phyloP scores from a whole-genome alignment of 2,888 invertebrate species.

The Vesta saturnalis region DNA sequence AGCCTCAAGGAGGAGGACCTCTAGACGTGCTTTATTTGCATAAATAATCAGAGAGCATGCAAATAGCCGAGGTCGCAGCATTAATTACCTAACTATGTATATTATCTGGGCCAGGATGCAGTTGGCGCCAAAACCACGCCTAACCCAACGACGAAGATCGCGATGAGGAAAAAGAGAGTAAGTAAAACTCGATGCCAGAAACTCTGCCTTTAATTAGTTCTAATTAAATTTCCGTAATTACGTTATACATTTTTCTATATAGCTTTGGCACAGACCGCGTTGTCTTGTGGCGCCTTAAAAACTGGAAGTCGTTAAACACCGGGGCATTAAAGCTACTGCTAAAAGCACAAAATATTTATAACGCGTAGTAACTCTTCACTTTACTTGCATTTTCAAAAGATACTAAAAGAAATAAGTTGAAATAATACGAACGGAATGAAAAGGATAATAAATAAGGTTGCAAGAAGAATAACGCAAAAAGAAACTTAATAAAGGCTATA shows the following conservation, averaged over 20 bases:
- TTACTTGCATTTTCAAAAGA: slow-evolving; percentile 24
- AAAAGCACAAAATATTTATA: slow-evolving; percentile 30
- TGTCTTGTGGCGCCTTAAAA: slow-evolving; percentile 39
- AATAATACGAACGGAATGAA: slow-evolving; percentile 37
- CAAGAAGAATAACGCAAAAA: slow-evolving; percentile 40
- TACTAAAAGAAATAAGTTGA: slow-evolving; percentile 29
- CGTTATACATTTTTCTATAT: slow-evolving; percentile 56
- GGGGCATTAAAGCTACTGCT: slow-evolving; percentile 29
- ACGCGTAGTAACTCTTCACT: slow-evolving; percentile 15
- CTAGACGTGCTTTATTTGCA: slow-evolving; percentile 61
- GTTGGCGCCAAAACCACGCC: slow-evolving; percentile 53
- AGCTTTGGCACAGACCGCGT: slow-evolving; percentile 45
- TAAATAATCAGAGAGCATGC: slow-evolving; percentile 63
- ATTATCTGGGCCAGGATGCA: slow-evolving; percentile 55
- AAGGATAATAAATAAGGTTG: slow-evolving; percentile 38
- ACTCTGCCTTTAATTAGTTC: slow-evolving; percentile 59
- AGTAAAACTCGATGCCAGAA: slow-evolving; percentile 48
- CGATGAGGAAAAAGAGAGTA: slow-evolving; percentile 46
- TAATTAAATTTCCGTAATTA: slow-evolving; percentile 62
- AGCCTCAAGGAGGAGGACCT: slow-evolving; percentile 53
- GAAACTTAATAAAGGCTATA: slow-evolving; percentile 55
- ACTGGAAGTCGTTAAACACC: slow-evolving; percentile 36
- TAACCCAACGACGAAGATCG: slow-evolving; percentile 34
- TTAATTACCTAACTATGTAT: slow-evolving; percentile 61
- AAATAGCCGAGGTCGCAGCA: slow-evolving; percentile 61